Base-by-base conservation (phyloP, 2,113 vertebrate species). In the Girardinichthys multiradiatus region DNA sequence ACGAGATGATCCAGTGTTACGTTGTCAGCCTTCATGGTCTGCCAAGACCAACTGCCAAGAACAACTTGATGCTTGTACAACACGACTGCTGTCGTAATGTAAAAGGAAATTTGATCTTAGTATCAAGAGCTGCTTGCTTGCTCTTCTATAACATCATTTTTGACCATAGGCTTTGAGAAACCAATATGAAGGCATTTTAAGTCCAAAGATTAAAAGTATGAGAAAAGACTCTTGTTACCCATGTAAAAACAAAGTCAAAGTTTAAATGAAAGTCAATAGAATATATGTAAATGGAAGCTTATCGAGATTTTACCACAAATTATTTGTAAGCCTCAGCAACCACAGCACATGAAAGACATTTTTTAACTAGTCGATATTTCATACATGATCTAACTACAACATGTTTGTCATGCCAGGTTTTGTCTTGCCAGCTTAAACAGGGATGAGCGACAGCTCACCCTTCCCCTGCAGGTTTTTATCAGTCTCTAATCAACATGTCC, bases 401-500 rank as follows among this genome's bases (percentile, higher is more conserved):
- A 11, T 28, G 45, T 29, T 19, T 31, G 42, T 51, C 64, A n/a
- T n/a, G 27, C 27, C 28, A 19, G 30, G n/a, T 64, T 24, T 29
- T 15, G 39, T 11, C 5, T n/a, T 33, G 57, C 64, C 26, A 66
- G 1, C 33, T 74, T 57, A 51, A 74, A 4, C 45, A 48, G n/a
- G 26, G 19, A 45, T 21, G 14, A 31, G 62, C 74, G 28, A 27
- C 27, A 27, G n/a, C 30, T 45, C 39, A 7, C 48, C 17, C 74
- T 3, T 67, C 79, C 72, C 61, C 69, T 74, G 70, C 72, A 60
- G 54, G 70, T 57, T 89, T 83, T 88, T 87, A 88, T 76, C 89
- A 85, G 29, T 77, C 64, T 77, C 57, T 84, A 70, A 89, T 91
- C 76, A 89, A 9, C 27, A 11, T 29, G 31, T 57, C 70, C 60